Conservation (phyloP, 2,888 invertebrate species). For the Sisyra terminalis region DNA sequence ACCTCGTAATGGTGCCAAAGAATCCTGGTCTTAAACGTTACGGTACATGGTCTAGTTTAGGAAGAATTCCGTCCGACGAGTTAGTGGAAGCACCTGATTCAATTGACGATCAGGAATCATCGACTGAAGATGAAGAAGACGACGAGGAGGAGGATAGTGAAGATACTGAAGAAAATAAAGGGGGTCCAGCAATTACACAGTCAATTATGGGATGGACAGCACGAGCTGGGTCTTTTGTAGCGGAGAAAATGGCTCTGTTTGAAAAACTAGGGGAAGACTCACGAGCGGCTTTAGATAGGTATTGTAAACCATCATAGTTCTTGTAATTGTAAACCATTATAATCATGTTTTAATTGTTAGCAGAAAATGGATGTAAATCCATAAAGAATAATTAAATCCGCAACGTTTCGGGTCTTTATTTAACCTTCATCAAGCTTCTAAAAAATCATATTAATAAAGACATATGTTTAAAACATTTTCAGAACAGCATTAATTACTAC, state of each 20-base stretch:
- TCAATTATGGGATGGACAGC: slow-evolving; percentile 52
- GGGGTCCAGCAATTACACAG: slow-evolving; percentile 8
- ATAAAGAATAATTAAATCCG: too few species aligned
- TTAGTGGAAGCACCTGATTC: slow-evolving; percentile 33
- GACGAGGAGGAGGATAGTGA: slow-evolving; percentile 18
- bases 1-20: slow-evolving; percentile 48
- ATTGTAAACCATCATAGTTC: slow-evolving; percentile 5
- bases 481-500: too few species aligned
- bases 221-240: slow-evolving; percentile 63
- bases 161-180: slow-evolving; percentile 13
- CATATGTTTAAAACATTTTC: too few species aligned
- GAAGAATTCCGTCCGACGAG: slow-evolving; percentile 45
- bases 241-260: slow-evolving; percentile 61
- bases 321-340: slow-evolving; percentile 7
- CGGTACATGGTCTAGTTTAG: slow-evolving; percentile 58
- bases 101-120: slow-evolving; percentile 13
- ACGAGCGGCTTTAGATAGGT: slow-evolving; percentile 26
- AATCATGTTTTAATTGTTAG: slow-evolving; percentile 6
- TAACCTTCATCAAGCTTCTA: too few species aligned
- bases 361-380: too few species aligned
- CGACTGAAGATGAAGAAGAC: slow-evolving; percentile 16
- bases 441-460: too few species aligned
- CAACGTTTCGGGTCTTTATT: too few species aligned
- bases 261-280: slow-evolving; percentile 42
- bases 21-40: slow-evolving; percentile 32